phyloP scores from a whole-genome alignment of 2,888 invertebrate genomes.

The Apantesis nais region DNA sequence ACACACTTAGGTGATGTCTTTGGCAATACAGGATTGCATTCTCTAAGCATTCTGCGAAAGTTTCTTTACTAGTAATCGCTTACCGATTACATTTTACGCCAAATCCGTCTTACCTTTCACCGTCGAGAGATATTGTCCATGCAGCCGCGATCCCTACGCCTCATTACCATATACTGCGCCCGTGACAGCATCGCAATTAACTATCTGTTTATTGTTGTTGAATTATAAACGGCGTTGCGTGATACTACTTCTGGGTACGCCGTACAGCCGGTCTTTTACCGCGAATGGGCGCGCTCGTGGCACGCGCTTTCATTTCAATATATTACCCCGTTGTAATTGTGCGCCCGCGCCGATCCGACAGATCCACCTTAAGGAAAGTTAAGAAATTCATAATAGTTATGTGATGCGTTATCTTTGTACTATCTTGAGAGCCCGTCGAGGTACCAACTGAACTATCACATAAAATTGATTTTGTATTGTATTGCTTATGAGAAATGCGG shows the following conservation, averaged over 20 bases:
- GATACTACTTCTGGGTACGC: slow-evolving; percentile 59
- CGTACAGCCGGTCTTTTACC: slow-evolving; percentile 36
- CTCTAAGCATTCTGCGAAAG: background rate
- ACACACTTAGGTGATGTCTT: too few relatives aligned
- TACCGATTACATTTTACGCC: slow-evolving; percentile 50
- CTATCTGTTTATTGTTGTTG: slow-evolving; percentile 85
- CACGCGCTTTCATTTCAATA: slow-evolving; percentile 53
- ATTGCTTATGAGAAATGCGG: slow-evolving; percentile 39
- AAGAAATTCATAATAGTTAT: slow-evolving; percentile 49
- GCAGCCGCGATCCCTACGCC: slow-evolving; percentile 81
- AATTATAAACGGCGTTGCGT: slow-evolving; percentile 82
- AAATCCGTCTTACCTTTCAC: slow-evolving; percentile 79
- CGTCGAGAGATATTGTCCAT: slow-evolving; percentile 84
- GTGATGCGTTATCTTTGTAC: slow-evolving; percentile 46
- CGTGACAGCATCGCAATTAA: slow-evolving; percentile 85
- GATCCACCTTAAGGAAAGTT: slow-evolving; percentile 46
- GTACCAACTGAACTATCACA: slow-evolving; percentile 38
- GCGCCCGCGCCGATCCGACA: slow-evolving; percentile 39
- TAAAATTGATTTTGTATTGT: slow-evolving; percentile 49
- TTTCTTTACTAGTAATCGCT: slow-evolving; percentile 9
- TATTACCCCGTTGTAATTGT: slow-evolving; percentile 49
- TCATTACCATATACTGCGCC: slow-evolving; percentile 85
- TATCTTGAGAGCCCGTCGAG: slow-evolving; percentile 36
- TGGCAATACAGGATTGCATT: too few relatives aligned
- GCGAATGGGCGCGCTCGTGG: slow-evolving; percentile 45